Evolutionary conservation across 2,888 invertebrate genomes (phyloP).

Genomic region (Temnothorax unifasciatus): DNA sequence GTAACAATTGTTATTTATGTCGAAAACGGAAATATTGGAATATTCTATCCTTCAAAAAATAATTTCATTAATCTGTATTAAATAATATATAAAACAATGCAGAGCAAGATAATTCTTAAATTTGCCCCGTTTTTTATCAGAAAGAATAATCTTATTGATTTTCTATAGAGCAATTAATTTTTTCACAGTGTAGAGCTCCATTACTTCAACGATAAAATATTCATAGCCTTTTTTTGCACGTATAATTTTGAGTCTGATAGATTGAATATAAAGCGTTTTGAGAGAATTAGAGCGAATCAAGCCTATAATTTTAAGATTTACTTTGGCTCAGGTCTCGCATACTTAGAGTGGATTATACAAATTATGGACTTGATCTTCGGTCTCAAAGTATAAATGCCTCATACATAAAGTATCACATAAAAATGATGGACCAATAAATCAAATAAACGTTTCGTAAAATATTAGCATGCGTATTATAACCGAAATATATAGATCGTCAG

Average conservation of each 20-base stretch:
- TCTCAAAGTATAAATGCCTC: conserved; percentile 6
- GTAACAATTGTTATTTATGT: neutral
- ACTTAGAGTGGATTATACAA: neutral
- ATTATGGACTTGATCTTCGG: neutral
- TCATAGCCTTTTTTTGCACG: neutral
- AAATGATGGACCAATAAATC: conserved; percentile 18
- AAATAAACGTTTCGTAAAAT: neutral
- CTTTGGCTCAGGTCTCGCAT: conserved; percentile 6
- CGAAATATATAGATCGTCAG: neutral
- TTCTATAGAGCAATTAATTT: neutral
- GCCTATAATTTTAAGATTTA: conserved; percentile 12
- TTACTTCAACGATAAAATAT: neutral
- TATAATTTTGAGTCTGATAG: neutral
- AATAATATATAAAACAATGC: neutral
- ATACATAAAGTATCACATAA: conserved; percentile 12
- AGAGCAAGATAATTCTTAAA: neutral
- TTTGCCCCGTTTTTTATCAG: neutral
- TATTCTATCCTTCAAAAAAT: neutral
- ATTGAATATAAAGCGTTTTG: neutral
- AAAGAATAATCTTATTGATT: neutral
- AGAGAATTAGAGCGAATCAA: neutral
- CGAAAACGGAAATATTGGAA: neutral
- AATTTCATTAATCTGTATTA: neutral
- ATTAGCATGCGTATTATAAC: neutral
- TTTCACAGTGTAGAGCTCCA: neutral